Conservation (phyloP, 2,797 vertebrate genomes). For the Rallus crepitans region DNA sequence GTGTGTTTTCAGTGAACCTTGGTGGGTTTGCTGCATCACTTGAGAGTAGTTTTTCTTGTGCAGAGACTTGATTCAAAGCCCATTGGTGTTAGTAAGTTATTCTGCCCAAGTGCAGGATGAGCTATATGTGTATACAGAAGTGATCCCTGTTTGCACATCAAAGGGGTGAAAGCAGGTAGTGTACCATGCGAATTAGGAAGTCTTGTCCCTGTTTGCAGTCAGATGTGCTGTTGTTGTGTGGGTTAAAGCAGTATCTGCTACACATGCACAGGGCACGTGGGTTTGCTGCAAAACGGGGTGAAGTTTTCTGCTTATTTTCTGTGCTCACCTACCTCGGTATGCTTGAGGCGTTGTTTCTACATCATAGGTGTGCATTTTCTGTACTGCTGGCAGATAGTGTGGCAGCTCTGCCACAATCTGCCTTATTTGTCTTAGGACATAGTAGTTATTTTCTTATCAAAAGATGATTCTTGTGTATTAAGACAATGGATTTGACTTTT, state of each 20-base stretch:
- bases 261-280: rapidly evolving
- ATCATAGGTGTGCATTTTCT: not conserved
- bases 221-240: not conserved
- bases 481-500: conserved; percentile 79
- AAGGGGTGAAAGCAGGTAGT: not conserved
- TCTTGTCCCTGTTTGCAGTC: not conserved
- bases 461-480: conserved; percentile 65
- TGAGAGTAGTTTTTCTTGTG: not conserved
- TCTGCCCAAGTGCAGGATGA: not conserved
- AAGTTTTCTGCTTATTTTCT: rapidly evolving
- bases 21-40: not conserved
- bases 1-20: not conserved
- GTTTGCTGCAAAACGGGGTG: not conserved
- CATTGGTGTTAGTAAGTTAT: not conserved
- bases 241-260: not conserved
- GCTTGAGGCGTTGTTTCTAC: not conserved
- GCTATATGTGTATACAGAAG: not conserved
- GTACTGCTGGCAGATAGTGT: not conserved
- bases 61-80: not conserved
- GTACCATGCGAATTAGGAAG: not conserved
- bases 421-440: conserved; percentile 28
- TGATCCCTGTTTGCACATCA: not conserved
- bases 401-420: not conserved
- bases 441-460: conserved; percentile 42
- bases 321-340: rapidly evolving